Percentiles rank a stretch among this genome's conserved stretches.
phyloP scores from a whole-genome alignment of 2,888 invertebrate genomes.

The Nomada fabriciana region DNA sequence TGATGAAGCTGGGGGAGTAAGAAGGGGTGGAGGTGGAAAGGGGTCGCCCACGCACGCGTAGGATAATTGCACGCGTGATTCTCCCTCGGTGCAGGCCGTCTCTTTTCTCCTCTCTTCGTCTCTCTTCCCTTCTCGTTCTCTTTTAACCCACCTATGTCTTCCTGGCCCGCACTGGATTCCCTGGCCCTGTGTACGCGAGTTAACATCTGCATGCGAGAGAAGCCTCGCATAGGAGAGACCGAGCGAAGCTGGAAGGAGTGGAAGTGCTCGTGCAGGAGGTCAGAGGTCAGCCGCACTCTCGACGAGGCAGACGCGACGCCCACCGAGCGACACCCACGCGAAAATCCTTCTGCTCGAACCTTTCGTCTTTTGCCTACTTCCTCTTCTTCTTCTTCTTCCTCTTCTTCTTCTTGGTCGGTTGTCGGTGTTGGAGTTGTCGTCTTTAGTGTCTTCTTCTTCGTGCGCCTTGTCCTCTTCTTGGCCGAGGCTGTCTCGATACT shows the following conservation, averaged over 20 bases:
- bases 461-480: background rate
- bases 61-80: conserved; percentile 84
- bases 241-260: conserved; percentile 66
- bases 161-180: conserved; percentile 68
- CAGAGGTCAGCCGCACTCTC: conserved; percentile 83
- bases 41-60: conserved; percentile 84
- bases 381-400: conserved; percentile 21
- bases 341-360: conserved; percentile 75
- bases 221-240: conserved; percentile 64
- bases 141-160: conserved; percentile 66
- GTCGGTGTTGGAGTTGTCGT: conserved; percentile 7
- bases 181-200: conserved; percentile 72
- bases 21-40: conserved; percentile 79
- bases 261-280: conserved; percentile 76
- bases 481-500: background rate
- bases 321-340: conserved; percentile 84
- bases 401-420: conserved; percentile 5
- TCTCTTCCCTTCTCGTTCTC: conserved; percentile 45
- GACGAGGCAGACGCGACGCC: conserved; percentile 83
- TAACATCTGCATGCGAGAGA: conserved; percentile 78
- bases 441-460: conserved; percentile 29
- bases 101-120: conserved; percentile 45
- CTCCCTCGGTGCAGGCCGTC: conserved; percentile 68
- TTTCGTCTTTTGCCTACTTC: conserved; percentile 65
- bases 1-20: conserved; percentile 68